Evolutionary conservation across 2,888 invertebrate species (phyloP), one percentile per base, ranked within the genome.

Genomic region (Cremastobaeus sp.): DNA sequence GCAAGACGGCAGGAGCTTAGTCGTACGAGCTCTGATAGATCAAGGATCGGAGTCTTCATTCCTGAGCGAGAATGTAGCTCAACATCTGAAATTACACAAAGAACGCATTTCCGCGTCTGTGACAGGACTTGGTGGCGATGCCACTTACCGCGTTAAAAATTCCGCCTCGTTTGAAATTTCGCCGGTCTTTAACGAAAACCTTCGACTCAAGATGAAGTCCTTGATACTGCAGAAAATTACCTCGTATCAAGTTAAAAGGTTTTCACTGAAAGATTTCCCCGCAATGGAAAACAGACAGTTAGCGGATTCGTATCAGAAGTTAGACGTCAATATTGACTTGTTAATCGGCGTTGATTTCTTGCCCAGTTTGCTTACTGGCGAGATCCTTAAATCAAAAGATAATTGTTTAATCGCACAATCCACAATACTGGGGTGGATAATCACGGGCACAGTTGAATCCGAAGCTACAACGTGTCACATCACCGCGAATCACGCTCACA

Each of bases 271-370:
- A 32, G 6, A 0, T 6, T 18, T 34, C 4, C 32, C 30, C 3
- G 32, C 30, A 48, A 9, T 32, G n/a, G 11, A 18, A 20, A 18
- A 32, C 3, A 1, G 14, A 4, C 9, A 34, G 14, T 34, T 50
- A 34, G 34, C 50, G 1, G 30, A 30, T 11, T 11, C 20, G 0
- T 3, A 17, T 32, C 9, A 8, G 8, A n/a, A 8, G 17, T 1
- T 3, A 15, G 18, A 30, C 4, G 2, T 6, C 1, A 50, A 50
- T 12, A 52, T 52, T n/a, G 25, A 52, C 14, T 3, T 52, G 6
- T 21, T 52, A 6, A 35, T 52, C 1, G 52, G 52, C 3, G 37
- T 25, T 8, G 52, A 52, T 21, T 52, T 32, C 25, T 14, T 52
- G 9, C 9, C 34, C 0, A 1, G 8, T 9, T 4, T 52, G 2